A percentile compares a stretch with the other conserved stretches of the same genome.
phyloP scores from a whole-genome alignment of 2,888 invertebrate genomes.

The Pachymerium ferrugineum region DNA sequence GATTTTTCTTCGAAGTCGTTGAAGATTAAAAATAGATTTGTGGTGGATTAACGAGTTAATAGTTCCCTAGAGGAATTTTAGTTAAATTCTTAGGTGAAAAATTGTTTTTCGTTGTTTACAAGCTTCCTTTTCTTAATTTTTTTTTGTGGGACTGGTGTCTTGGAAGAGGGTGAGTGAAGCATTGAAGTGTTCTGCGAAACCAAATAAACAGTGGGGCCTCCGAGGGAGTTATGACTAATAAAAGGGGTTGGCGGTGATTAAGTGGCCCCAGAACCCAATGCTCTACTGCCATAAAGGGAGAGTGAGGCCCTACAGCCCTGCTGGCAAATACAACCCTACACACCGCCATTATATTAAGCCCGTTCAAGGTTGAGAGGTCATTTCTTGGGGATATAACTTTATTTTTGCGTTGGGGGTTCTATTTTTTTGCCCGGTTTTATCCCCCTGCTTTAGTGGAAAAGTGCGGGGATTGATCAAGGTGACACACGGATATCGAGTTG shows the following conservation, averaged over 20 bases:
- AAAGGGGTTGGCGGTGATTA: constrained; percentile 17
- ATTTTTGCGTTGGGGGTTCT: not conserved
- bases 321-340: not conserved
- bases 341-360: not conserved
- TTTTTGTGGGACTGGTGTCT: not conserved
- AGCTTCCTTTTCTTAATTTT: not conserved
- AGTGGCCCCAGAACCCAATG: constrained; percentile 16
- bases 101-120: not conserved
- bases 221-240: constrained; percentile 10
- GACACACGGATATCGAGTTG: too few relatives aligned
- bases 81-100: not conserved
- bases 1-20: constrained; percentile 2
- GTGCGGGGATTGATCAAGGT: too few relatives aligned
- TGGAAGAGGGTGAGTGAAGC: constrained; percentile 8
- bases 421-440: too few relatives aligned
- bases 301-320: not conserved
- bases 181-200: constrained; percentile 14
- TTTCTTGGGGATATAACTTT: not conserved
- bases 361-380: not conserved
- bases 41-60: not conserved
- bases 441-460: too few relatives aligned
- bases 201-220: constrained; percentile 17
- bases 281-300: constrained; percentile 6
- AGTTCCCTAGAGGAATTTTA: not conserved
- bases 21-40: not conserved